Conservation (phyloP, 2,797 vertebrate species). For the Pygocentrus nattereri region DNA sequence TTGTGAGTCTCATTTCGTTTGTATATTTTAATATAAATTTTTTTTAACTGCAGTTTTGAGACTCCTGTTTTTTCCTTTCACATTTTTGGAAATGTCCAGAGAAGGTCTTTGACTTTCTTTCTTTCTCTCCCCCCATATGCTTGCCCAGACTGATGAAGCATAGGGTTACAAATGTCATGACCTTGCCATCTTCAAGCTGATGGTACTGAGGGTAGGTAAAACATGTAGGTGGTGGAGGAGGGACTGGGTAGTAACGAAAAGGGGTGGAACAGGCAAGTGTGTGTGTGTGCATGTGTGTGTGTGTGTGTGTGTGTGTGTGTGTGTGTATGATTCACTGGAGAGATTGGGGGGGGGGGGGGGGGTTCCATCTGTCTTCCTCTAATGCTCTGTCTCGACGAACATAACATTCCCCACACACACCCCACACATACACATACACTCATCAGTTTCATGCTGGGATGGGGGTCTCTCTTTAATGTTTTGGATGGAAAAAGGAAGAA, state of each 20-base stretch:
- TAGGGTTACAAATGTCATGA: constrained; percentile 74
- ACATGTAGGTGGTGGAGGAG: constrained; percentile 50
- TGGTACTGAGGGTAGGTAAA: constrained; percentile 49
- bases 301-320: neutral
- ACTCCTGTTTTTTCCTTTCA: too few relatives aligned
- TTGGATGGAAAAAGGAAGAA: constrained; percentile 25
- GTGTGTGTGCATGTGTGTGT: neutral
- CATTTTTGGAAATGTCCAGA: too few relatives aligned
- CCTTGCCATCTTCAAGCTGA: constrained; percentile 71
- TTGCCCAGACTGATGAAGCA: constrained; percentile 65
- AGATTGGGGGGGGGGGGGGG: constrained; percentile 39
- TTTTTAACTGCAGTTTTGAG: neutral
- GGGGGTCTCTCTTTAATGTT: constrained; percentile 37
- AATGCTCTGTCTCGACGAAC: constrained; percentile 51
- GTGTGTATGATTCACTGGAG: neutral
- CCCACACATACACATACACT: constrained; percentile 38
- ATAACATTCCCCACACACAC: constrained; percentile 10
- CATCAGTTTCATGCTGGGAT: constrained; percentile 39
- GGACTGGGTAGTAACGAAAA: constrained; percentile 16
- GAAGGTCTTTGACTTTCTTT: constrained; percentile 18
- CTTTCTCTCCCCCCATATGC: constrained; percentile 68
- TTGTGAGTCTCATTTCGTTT: too few relatives aligned
- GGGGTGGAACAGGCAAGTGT: neutral
- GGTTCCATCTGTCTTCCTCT: constrained; percentile 64
- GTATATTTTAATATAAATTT: too few relatives aligned